phyloP scores from a whole-genome alignment of 2,113 vertebrate species.

The Propithecus coquereli region DNA sequence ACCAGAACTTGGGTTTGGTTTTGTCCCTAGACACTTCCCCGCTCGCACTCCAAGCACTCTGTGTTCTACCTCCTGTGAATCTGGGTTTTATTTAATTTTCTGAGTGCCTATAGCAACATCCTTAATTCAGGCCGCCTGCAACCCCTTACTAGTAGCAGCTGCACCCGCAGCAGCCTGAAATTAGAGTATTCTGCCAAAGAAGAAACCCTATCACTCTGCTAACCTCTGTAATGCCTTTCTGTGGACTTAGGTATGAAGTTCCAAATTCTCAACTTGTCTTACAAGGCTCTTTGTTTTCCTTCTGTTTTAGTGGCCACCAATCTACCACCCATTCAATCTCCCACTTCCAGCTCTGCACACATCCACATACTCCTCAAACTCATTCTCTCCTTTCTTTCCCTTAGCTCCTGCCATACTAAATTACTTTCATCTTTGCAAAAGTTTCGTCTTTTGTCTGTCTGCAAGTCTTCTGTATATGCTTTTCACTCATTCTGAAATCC shows the following conservation, averaged over 20 bases:
- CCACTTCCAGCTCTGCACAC: neutral
- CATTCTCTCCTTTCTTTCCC: neutral
- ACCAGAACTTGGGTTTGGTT: neutral
- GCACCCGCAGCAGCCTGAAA: neutral
- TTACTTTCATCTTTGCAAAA: neutral
- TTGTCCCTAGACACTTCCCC: neutral
- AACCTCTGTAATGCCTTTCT: neutral
- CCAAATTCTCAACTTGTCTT: neutral
- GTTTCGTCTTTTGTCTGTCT: neutral
- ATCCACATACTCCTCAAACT: neutral
- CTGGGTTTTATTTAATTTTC: neutral
- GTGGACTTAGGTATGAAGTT: neutral
- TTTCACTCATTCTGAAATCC: neutral
- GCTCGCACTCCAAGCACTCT: neutral
- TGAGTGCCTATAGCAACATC: neutral
- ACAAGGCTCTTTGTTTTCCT: neutral
- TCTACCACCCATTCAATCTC: neutral
- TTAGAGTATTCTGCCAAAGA: neutral
- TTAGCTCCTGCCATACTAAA: neutral
- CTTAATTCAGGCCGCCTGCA: neutral
- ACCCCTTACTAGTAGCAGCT: neutral
- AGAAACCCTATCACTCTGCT: neutral
- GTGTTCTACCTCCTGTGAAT: neutral
- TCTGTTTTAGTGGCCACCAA: neutral
- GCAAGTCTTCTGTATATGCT: neutral